Conservation (phyloP, 1,140 invertebrate genomes). For the Trichonephila clavata region DNA sequence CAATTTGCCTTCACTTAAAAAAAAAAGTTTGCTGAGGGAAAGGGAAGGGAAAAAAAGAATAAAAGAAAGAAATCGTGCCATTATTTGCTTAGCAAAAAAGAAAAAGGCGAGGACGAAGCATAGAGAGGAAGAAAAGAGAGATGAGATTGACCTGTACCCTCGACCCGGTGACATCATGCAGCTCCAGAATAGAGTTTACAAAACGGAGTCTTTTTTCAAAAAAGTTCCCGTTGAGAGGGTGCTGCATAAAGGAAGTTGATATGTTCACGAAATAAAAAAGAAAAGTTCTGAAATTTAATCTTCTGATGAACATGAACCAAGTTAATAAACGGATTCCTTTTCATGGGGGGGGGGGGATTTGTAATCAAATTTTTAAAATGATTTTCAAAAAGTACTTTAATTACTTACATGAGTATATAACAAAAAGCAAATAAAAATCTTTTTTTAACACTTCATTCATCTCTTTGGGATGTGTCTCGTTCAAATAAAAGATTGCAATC, state of each 20-base stretch:
- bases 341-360: no score
- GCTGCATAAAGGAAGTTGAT: neutral
- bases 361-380: no score
- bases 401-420: no score
- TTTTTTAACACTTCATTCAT: no score
- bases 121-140: neutral
- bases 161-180: constrained; percentile 24
- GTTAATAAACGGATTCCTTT: no score
- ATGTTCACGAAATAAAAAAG: no score
- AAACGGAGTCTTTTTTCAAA: neutral
- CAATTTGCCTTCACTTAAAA: constrained; percentile 31
- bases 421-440: no score
- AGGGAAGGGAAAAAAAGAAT: neutral
- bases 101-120: neutral
- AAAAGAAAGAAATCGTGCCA: constrained; percentile 23
- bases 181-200: neutral
- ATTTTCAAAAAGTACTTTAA: no score
- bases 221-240: neutral
- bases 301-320: no score
- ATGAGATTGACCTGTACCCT: constrained; percentile 37
- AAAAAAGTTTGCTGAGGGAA: neutral
- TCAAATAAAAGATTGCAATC: no score
- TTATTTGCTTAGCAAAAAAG: neutral
- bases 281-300: no score
- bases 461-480: no score